Evolutionary conservation across 2,113 vertebrate species (phyloP).

Genomic region (Falco punctatus): DNA sequence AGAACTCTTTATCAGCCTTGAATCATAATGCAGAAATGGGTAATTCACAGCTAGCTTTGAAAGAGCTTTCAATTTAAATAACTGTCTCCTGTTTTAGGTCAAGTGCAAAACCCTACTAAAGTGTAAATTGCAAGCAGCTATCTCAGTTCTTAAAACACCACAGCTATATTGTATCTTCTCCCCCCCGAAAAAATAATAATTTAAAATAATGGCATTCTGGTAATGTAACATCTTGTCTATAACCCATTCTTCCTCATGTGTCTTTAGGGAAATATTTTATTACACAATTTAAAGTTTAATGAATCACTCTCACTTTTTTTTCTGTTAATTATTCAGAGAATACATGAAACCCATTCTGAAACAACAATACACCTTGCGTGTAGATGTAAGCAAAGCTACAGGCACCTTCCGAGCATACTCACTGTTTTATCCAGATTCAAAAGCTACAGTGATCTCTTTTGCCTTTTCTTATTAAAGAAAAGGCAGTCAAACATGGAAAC

Average conservation of each 20-base stretch:
- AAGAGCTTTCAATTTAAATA: conserved; percentile 8
- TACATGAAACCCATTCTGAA: background rate
- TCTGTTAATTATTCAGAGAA: conserved; percentile 17
- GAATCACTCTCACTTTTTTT: background rate
- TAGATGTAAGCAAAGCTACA: background rate
- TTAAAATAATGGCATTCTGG: background rate
- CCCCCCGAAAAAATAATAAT: background rate
- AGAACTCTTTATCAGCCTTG: background rate
- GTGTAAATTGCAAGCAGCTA: background rate
- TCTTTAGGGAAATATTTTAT: background rate
- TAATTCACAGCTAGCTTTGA: conserved; percentile 22
- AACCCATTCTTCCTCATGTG: background rate
- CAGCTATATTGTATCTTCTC: background rate
- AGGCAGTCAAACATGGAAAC: conserved; percentile 36
- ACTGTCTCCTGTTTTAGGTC: background rate
- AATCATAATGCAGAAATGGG: conserved; percentile 15
- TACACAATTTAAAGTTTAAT: conserved; percentile 16
- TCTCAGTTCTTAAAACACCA: background rate
- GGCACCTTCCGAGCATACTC: background rate
- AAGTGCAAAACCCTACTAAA: conserved; percentile 8
- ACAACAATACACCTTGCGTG: background rate
- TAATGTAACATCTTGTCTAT: background rate
- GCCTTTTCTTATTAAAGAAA: conserved; percentile 60
- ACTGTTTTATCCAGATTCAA: conserved; percentile 35
- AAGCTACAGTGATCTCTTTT: background rate